These are phyloP conservation scores for Ancistrus triradiatus DNA, from an alignment of 2,113 vertebrate species.

Conservation along the genomic window DNA sequence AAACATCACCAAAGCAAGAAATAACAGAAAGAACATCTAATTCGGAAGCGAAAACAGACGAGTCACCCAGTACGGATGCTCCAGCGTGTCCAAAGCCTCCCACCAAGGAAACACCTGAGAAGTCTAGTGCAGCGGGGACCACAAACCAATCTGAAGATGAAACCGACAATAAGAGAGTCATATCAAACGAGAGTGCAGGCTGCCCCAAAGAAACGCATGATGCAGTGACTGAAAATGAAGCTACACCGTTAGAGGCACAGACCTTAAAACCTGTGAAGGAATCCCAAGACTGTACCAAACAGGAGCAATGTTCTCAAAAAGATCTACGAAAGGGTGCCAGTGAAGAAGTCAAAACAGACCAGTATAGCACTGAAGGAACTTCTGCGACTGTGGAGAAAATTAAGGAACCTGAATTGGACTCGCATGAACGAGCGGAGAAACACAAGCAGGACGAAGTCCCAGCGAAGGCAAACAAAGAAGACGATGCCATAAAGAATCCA, in stretches of 20 bases:
- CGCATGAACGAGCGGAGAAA: background rate
- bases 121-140: background rate
- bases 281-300: too few relatives aligned
- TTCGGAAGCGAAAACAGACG: slow-evolving; percentile 15
- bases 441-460: slow-evolving; percentile 1
- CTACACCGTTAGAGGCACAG: background rate
- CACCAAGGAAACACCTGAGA: background rate
- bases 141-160: background rate
- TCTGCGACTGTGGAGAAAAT: background rate
- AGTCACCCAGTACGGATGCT: background rate
- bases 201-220: background rate
- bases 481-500: background rate
- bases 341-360: too few relatives aligned
- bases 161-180: background rate
- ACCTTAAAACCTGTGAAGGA: too few relatives aligned
- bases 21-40: slow-evolving; percentile 31
- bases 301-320: too few relatives aligned
- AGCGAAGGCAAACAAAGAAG: background rate
- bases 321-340: too few relatives aligned
- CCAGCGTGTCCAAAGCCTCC: background rate
- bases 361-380: background rate
- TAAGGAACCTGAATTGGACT: slow-evolving; percentile 6
- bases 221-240: slow-evolving; percentile 8
- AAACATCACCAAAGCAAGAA: slow-evolving; percentile 30
- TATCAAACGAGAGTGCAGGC: background rate